phyloP scores from a whole-genome alignment of 2,797 vertebrate genomes.

The Mormyrus proboscirostris region DNA sequence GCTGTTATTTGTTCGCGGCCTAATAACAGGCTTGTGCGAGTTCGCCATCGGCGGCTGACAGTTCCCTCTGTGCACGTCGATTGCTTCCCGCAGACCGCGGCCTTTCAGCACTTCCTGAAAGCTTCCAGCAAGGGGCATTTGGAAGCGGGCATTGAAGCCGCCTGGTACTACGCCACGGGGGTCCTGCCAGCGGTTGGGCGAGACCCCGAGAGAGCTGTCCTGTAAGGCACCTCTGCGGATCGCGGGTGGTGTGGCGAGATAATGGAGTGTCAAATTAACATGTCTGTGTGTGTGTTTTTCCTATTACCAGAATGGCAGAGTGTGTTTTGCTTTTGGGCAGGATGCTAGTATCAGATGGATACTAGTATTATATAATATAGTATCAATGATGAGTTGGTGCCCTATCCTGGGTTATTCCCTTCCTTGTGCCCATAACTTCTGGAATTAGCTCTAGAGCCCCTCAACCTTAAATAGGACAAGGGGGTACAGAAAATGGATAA shows the following conservation, averaged over 20 bases:
- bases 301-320: background rate
- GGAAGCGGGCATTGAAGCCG: conserved; percentile 68
- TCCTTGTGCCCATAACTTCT: no score
- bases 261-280: background rate
- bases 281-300: background rate
- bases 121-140: conserved; percentile 74
- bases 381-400: no score
- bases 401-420: no score
- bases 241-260: background rate
- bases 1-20: background rate
- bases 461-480: no score
- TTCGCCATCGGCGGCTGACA: background rate
- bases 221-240: conserved; percentile 58
- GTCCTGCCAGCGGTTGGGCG: conserved; percentile 66
- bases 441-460: no score
- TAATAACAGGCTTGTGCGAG: background rate
- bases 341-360: background rate
- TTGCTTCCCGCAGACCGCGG: conserved; percentile 64
- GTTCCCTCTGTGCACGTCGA: conserved; percentile 11
- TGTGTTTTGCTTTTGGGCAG: background rate
- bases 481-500: no score
- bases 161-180: conserved; percentile 76
- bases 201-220: conserved; percentile 74
- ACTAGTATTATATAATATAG: no score
- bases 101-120: conserved; percentile 73